phyloP scores from a whole-genome alignment of 2,888 invertebrate genomes.

The Sinopyrophorus schimmeli region DNA sequence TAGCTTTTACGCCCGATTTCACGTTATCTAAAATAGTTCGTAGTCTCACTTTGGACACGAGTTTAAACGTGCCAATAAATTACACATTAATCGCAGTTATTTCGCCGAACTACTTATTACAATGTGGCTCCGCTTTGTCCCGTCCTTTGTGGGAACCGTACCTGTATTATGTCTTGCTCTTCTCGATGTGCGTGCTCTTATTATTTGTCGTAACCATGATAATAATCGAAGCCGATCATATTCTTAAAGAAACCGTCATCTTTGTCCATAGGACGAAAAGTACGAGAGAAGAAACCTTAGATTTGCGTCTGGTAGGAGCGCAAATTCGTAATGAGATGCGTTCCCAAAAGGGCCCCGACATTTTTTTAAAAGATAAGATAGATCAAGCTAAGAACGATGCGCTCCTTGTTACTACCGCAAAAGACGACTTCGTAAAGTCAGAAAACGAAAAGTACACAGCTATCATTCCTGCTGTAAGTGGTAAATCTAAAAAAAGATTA shows the following conservation, averaged over 20 bases:
- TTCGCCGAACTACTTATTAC: constrained; percentile 64
- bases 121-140: constrained; percentile 69
- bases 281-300: constrained; percentile 63
- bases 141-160: constrained; percentile 77
- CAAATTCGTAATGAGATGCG: constrained; percentile 54
- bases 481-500: constrained; percentile 50
- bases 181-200: constrained; percentile 64
- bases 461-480: constrained; percentile 48
- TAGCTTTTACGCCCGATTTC: constrained; percentile 88
- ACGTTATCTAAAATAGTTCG: constrained; percentile 75
- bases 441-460: constrained; percentile 46
- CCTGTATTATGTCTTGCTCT: constrained; percentile 67
- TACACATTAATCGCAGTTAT: constrained; percentile 71
- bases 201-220: constrained; percentile 69
- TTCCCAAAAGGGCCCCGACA: constrained; percentile 43
- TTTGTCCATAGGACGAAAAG: constrained; percentile 58
- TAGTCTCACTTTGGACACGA: constrained; percentile 64
- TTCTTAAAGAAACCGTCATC: constrained; percentile 60
- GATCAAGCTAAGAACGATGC: constrained; percentile 34
- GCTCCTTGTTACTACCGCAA: constrained; percentile 9
- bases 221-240: constrained; percentile 69
- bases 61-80: constrained; percentile 63
- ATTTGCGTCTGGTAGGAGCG: constrained; percentile 62
- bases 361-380: constrained; percentile 49
- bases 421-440: constrained; percentile 23